These are phyloP conservation scores for Zaprionus taronus DNA, from an alignment of 1,140 invertebrate genomes.

Conservation along the genomic window DNA sequence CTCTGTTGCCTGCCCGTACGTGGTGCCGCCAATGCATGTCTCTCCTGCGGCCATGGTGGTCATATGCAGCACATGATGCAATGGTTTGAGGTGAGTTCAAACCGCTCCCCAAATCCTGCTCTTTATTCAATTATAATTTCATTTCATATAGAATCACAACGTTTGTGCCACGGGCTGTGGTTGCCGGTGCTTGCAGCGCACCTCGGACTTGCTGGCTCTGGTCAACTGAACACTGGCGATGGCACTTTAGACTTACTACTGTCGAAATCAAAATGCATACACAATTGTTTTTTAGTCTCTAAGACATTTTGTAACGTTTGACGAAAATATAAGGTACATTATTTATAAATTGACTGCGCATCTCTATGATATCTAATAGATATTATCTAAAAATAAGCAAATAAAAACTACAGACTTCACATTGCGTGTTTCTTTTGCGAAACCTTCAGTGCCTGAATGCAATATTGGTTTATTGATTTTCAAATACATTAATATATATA, in stretches of 20 bases:
- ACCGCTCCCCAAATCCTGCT: background rate
- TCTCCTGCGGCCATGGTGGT: slow-evolving; percentile 95
- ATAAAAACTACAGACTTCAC: background rate
- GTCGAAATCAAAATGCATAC: slow-evolving; percentile 31
- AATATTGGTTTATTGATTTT: slow-evolving; percentile 44
- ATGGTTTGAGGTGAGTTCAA: slow-evolving; percentile 92
- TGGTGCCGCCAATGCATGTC: slow-evolving; percentile 93
- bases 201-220: slow-evolving; percentile 57
- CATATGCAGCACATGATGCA: slow-evolving; percentile 92
- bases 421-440: slow-evolving; percentile 8
- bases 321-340: slow-evolving; percentile 31
- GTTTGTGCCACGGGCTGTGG: slow-evolving; percentile 92
- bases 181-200: slow-evolving; percentile 92
- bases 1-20: slow-evolving; percentile 94
- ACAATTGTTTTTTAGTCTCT: slow-evolving; percentile 46
- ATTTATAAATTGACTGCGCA: slow-evolving; percentile 19
- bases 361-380: background rate
- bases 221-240: slow-evolving; percentile 53
- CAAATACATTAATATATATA: slow-evolving; percentile 55
- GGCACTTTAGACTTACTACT: background rate
- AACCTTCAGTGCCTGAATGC: slow-evolving; percentile 24
- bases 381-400: background rate
- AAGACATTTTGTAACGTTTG: slow-evolving; percentile 55
- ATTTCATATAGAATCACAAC: slow-evolving; percentile 81
- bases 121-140: background rate